Percentiles rank a stretch among this genome's conserved stretches.
Conservation (phyloP, 2,113 vertebrate species). For the Rattus rattus region DNA sequence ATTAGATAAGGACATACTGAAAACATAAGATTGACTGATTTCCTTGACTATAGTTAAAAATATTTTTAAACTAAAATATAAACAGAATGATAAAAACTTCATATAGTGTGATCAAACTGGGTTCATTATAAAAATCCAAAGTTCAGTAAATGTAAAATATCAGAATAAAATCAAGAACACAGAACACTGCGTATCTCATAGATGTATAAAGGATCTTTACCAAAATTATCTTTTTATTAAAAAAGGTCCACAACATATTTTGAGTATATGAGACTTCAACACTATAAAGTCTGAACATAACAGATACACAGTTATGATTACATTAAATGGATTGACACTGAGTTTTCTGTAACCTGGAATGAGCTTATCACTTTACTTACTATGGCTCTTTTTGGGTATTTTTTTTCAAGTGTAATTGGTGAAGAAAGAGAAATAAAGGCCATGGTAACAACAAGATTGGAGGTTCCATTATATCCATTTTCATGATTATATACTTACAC, state of each 20-base stretch:
- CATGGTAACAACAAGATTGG: fast-evolving
- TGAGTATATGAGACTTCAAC: background rate
- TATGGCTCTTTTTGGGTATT: background rate
- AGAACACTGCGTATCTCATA: background rate
- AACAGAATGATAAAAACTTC: too few relatives aligned
- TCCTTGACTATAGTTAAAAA: background rate
- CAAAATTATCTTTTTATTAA: background rate
- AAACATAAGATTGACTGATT: background rate
- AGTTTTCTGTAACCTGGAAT: background rate
- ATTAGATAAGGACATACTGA: background rate
- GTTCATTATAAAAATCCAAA: background rate
- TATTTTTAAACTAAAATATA: background rate
- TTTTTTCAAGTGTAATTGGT: background rate
- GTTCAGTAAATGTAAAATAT: too few relatives aligned
- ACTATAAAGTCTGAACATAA: background rate
- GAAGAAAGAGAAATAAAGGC: background rate
- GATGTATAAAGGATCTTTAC: background rate
- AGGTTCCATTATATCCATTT: background rate
- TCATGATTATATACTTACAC: background rate
- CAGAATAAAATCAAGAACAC: too few relatives aligned
- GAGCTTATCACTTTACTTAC: background rate
- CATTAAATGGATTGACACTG: background rate
- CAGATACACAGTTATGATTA: background rate
- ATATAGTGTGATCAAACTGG: background rate
- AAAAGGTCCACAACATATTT: background rate